Base-by-base conservation (phyloP, 1,140 invertebrate species). In the Atta cephalotes region DNA sequence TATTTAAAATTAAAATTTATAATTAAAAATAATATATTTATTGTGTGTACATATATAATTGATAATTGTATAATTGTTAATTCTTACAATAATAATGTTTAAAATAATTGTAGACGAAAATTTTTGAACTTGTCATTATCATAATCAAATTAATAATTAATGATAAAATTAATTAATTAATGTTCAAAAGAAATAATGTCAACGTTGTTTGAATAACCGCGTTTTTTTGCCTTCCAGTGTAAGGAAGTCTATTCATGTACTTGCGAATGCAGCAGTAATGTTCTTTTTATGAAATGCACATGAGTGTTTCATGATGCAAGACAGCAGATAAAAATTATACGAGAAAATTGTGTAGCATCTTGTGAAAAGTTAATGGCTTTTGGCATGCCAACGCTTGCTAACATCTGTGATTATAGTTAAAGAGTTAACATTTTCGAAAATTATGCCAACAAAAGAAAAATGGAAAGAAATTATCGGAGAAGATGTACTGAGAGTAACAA, bases 281-380 rank as follows among this genome's bases (percentile, higher is more conserved):
- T 45, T 6, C 66, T 81, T 81, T 81, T 81, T 81, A 71, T 62
- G 65, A 16, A 70, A 81, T 81, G 65, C 35, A 81, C 35, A 68
- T 35, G 35, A 81, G 16, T 45, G 51, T 68, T 81, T 71, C 25
- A 25, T 21, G 21, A 39, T 21, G 21, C 6, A 62, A 3, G 65
- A 25, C 21, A 58, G 56, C 25, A 28, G 45, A 84, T 76, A 76
- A 74, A 76, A 84, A 76, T 49, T 82, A 49, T 12, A 10, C 25
- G 68, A 72, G 21, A 74, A 62, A 60, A 62, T 74, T 7, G n/a
- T 28, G 56, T 14, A 28, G 7, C 25, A 9, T 62, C 18, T 49
- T 74, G 25, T 58, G 39, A 62, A 35, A 76, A 84, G 14, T 76
- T 74, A 74, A 84, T 51, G 56, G 18, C 56, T 82, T 28, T 31